A percentile compares a stretch with the other conserved stretches of the same genome.
Evolutionary conservation across 2,113 vertebrate genomes (phyloP).

Genomic region (Girardinichthys multiradiatus): DNA sequence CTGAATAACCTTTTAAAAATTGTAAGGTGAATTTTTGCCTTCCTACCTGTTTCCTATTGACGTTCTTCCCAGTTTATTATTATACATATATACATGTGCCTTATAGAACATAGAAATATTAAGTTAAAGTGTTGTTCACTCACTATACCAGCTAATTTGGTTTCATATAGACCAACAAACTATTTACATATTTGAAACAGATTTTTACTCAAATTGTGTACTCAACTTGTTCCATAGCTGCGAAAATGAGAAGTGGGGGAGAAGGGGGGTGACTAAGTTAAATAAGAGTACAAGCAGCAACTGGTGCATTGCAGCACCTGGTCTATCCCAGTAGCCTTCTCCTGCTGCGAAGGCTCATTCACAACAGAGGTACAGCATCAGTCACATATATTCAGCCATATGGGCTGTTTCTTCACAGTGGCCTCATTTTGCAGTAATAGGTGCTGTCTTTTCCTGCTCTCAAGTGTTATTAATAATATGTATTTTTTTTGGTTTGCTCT

Average conservation of each 20-base stretch:
- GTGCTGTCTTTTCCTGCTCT: neutral
- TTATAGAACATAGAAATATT: neutral
- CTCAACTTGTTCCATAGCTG: too few species aligned
- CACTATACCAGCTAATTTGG: neutral
- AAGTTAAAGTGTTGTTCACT: neutral
- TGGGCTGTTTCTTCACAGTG: conserved; percentile 37
- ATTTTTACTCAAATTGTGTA: too few species aligned
- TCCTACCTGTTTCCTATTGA: neutral
- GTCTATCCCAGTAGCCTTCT: conserved; percentile 38
- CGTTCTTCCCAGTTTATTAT: too few species aligned
- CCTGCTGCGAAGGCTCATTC: conserved; percentile 70
- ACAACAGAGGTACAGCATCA: conserved; percentile 70
- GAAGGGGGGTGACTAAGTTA: neutral
- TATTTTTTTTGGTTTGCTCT: conserved; percentile 5
- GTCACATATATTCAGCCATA: conserved; percentile 62
- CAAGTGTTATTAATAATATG: conserved; percentile 12
- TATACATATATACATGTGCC: too few species aligned
- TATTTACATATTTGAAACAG: neutral
- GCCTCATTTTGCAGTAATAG: conserved; percentile 47
- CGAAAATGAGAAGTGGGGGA: neutral
- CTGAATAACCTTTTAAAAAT: neutral
- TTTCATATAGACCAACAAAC: neutral
- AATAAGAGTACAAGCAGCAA: conserved; percentile 48
- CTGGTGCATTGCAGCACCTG: conserved; percentile 81
- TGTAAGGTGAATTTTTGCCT: neutral